Evolutionary conservation across 2,113 vertebrate species (phyloP), one percentile per base, ranked within the genome.

Genomic region (Brachyhypopomus occidentalis): DNA sequence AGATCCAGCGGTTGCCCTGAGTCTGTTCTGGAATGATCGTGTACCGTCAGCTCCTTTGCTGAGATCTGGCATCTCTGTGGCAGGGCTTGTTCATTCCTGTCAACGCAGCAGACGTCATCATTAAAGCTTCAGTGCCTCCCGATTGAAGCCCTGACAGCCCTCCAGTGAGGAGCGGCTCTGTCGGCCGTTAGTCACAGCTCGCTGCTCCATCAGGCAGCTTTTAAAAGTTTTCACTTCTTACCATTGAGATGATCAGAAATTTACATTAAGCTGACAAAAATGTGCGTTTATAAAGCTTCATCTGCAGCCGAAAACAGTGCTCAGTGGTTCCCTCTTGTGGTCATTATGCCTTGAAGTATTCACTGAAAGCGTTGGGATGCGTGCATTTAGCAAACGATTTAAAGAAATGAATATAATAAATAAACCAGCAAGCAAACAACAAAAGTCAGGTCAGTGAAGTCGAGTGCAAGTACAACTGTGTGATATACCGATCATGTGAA

Each of bases 211-310:
- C 38, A 34, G 22, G 22, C 38, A 52, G 70, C 22, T 22, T 45
- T 36, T 27, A 20, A 27, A 62, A 34, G 23, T 80, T 11, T 73
- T 34, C 73, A 55, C 17, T 27, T 41, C 59, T 63, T 72, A 25
- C 25, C 16, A 78, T 60, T 69, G 64, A 45, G 17, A 58, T 63
- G 11, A 62, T 38, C 8, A 9, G 64, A 19, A 52, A 63, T 73
- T 80, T 55, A 14, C 41, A 74, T 20, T 71, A 66, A 74, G 74
- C 41, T 56, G 71, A n/a, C 41, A 27, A 71, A 71, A 45, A 34
- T 55, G 23, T 34, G 27, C 56, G 30, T 25, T 38, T n/a, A 14
- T 38, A 34, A 34, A 17, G 2, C 27, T 56, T 48, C 45, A 52
- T 34, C 4, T 19, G 12, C 2, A 67, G 16, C 2, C n/a, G 7